These are phyloP conservation scores for Brachionus calyciflorus DNA, from an alignment of 1,140 invertebrate species.

Conservation along the genomic window DNA sequence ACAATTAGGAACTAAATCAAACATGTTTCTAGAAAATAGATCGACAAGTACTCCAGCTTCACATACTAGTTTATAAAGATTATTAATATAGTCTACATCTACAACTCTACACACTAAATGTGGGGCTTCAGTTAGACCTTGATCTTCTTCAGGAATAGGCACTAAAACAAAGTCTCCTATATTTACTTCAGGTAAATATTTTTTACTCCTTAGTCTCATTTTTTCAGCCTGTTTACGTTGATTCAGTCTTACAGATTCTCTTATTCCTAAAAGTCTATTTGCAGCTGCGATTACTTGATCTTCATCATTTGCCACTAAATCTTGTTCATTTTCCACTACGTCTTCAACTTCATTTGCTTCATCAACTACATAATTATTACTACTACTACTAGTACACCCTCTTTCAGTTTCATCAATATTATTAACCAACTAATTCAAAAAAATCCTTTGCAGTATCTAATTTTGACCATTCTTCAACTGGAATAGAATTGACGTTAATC, in stretches of 20 bases:
- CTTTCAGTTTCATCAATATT: neutral
- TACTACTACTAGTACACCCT: too few species aligned
- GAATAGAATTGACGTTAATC: neutral
- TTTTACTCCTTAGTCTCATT: slow-evolving; percentile 7
- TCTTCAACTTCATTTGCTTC: neutral
- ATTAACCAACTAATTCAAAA: slow-evolving; percentile 5
- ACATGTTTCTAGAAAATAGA: neutral
- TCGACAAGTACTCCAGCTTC: neutral
- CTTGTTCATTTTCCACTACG: neutral
- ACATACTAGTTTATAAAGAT: neutral
- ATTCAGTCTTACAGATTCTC: neutral
- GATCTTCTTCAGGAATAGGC: slow-evolving; percentile 10
- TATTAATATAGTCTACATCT: neutral
- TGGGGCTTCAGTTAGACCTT: neutral
- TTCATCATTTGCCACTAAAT: neutral
- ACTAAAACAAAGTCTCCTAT: neutral
- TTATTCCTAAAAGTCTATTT: neutral
- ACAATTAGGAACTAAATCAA: neutral
- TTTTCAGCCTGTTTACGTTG: slow-evolving; percentile 9
- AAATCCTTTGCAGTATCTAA: slow-evolving; percentile 7
- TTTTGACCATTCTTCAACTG: slow-evolving; percentile 26
- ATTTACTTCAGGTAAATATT: slow-evolving; percentile 5
- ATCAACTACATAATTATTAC: neutral
- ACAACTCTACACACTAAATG: neutral
- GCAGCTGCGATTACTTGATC: neutral